These are phyloP conservation scores for Drosophila varians DNA, from an alignment of 1,140 invertebrate species.

Conservation along the genomic window DNA sequence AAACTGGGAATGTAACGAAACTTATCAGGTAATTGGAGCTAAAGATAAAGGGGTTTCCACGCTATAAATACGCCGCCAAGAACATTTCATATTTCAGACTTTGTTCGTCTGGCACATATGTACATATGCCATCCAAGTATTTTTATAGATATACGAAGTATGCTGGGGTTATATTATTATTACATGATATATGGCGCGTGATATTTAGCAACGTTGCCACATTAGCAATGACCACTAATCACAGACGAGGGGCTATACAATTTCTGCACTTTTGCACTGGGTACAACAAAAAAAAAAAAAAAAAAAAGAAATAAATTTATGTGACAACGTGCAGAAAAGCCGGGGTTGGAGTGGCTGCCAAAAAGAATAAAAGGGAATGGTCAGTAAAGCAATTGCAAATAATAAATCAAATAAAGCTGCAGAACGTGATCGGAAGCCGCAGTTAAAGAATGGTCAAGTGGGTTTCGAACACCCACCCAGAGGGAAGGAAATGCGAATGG, in stretches of 20 bases:
- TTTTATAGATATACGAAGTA: conserved; percentile 4
- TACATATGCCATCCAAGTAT: too few relatives aligned
- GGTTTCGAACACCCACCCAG: conserved; percentile 13
- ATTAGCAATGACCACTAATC: conserved; percentile 69
- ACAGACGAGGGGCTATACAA: conserved; percentile 21
- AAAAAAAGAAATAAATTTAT: conserved; percentile 44
- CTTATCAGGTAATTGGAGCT: too few relatives aligned
- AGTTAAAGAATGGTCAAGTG: conserved; percentile 42
- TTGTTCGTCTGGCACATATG: not conserved
- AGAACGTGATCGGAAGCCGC: conserved; percentile 67
- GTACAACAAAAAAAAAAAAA: too few relatives aligned
- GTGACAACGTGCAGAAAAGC: conserved; percentile 64
- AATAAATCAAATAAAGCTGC: conserved; percentile 72
- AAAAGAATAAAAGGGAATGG: conserved; percentile 5
- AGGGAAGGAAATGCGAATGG: conserved; percentile 1
- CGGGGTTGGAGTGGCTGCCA: not conserved
- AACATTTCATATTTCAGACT: not conserved
- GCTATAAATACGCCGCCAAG: too few relatives aligned
- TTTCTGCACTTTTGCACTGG: conserved; percentile 18
- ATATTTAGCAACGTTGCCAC: conserved; percentile 58
- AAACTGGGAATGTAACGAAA: not conserved
- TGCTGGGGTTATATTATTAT: conserved; percentile 37
- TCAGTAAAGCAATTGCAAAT: conserved; percentile 42
- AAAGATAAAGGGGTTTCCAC: not conserved
- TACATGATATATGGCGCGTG: conserved; percentile 59